Base-by-base conservation (phyloP, 2,888 invertebrate genomes). In the Dioctria rufipes region DNA sequence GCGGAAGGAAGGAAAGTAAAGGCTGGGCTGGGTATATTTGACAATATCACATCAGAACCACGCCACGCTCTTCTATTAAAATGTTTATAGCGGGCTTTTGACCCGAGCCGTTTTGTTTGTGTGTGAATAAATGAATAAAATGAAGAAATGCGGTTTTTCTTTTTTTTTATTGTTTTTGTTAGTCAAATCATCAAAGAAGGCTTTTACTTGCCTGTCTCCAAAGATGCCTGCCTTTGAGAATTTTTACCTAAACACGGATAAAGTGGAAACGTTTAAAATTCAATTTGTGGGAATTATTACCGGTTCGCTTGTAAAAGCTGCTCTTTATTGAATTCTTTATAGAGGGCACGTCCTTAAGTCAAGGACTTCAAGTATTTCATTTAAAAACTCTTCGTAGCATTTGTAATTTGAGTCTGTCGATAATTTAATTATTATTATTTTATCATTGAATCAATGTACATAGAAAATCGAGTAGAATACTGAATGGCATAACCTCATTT, bases 121-220 rank as follows among this genome's bases (percentile, higher is more conserved):
- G 58, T 42, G 43, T 25, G 25, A 25, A 25, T 25, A 25, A 25
- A 0, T 25, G 25, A 25, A 58, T 37, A 37, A 60, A 73, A 73
- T 73, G 73, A 73, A 73, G 73, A 73, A 73, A 73, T 73, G 73
- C 73, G 73, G 73, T 40, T 73, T 73, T 73, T 42, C 73, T 39
- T 40, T 73, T 25, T 25, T 2, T 25, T 25, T 25, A 1, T 25
- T 25, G 0, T 25, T 25, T 1, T 25, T 25, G 25, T 13, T 42
- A 25, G 61, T 6, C 8, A 5, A 37, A 5, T 69, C 51, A 51
- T 43, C 61, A 61, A 61, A 61, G 25, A 39, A 39, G 3, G 25
- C 69, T 39, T 69, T 51, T 69, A 51, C 61, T 61, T 61, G 37
- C 25, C 11, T 8, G 61, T 39, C 39, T 61, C 5, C 61, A 2